A percentile compares a stretch with the other conserved stretches of the same genome.
Conservation (phyloP, 2,113 vertebrate species). For the Tyto alba region DNA sequence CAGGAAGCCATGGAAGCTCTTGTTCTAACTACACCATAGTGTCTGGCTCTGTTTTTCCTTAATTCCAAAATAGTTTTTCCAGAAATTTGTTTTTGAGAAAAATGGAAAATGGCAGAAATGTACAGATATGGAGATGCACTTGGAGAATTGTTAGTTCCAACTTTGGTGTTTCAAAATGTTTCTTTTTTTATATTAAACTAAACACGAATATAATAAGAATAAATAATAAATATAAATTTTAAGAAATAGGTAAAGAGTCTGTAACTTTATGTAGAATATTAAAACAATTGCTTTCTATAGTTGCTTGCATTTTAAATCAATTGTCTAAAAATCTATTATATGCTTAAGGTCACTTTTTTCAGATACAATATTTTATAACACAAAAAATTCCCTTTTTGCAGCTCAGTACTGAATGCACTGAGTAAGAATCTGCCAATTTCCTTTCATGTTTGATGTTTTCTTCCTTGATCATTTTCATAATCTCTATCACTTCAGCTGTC, state of each 20-base stretch:
- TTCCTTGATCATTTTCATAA: slow-evolving; percentile 6
- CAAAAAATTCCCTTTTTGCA: background rate
- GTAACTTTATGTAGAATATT: background rate
- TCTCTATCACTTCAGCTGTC: slow-evolving; percentile 12
- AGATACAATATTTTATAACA: background rate
- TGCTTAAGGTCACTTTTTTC: background rate
- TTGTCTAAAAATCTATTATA: background rate
- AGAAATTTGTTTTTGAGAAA: background rate
- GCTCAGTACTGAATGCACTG: background rate
- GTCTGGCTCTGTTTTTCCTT: background rate
- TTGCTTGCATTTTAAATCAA: background rate
- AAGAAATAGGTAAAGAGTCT: background rate
- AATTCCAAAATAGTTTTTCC: background rate
- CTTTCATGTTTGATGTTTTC: slow-evolving; percentile 23
- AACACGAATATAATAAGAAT: no score
- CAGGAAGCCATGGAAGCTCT: background rate
- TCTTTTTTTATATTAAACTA: background rate
- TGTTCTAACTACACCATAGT: background rate
- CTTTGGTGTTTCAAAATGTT: background rate
- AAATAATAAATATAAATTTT: background rate
- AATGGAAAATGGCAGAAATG: background rate
- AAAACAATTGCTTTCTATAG: background rate
- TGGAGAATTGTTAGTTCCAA: background rate
- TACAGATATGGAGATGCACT: background rate
- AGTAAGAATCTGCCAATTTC: slow-evolving; percentile 1